Percentiles rank a stretch among this genome's conserved stretches.
Evolutionary conservation across 2,888 invertebrate species (phyloP).

Genomic region (Girardia tigrina): DNA sequence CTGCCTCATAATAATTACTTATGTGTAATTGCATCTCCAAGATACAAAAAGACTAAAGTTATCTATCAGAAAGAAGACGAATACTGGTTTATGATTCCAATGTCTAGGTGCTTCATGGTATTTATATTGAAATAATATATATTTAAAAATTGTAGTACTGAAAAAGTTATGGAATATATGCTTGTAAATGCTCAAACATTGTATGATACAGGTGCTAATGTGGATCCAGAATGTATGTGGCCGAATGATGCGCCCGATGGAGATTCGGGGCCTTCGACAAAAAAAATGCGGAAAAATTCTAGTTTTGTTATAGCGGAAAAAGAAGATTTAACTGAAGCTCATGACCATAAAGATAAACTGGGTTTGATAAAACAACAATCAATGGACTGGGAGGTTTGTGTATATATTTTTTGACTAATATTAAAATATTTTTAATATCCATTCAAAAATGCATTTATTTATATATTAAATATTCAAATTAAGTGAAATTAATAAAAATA

Average conservation of each 20-base stretch:
- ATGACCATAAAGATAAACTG: background rate
- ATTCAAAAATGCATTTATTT: no score
- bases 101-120: background rate
- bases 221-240: background rate
- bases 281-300: background rate
- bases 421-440: no score
- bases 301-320: background rate
- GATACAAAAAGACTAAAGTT: background rate
- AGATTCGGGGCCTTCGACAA: background rate
- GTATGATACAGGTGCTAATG: background rate
- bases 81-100: conserved; percentile 10
- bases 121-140: background rate
- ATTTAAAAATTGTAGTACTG: background rate
- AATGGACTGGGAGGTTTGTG: conserved; percentile 3
- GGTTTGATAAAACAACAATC: background rate
- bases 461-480: no score
- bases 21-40: conserved; percentile 4
- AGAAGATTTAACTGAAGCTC: background rate
- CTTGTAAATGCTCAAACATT: background rate
- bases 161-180: background rate
- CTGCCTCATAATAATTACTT: background rate
- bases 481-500: no score
- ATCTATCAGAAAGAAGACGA: conserved; percentile 8
- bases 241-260: background rate
- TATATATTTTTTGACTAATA: no score